Evolutionary conservation across 2,888 invertebrate genomes (phyloP).

Genomic region (Cyrtodaria siliqua): DNA sequence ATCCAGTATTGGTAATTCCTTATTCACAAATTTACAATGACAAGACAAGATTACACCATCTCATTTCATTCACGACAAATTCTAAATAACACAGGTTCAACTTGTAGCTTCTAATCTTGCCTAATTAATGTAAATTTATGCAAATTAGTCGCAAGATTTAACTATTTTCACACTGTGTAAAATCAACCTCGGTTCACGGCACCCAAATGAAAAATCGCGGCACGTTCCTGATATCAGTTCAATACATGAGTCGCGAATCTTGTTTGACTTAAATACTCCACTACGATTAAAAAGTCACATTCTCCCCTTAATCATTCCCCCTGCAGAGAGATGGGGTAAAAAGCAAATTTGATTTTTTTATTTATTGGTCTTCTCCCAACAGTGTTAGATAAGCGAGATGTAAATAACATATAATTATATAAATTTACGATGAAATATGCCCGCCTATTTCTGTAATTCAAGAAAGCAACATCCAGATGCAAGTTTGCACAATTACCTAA

Average conservation of each 20-base stretch:
- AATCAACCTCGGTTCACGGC: not conserved
- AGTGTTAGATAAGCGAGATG: constrained; percentile 2
- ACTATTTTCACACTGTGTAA: constrained; percentile 49
- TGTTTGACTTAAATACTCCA: constrained; percentile 52
- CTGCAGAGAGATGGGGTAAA: constrained; percentile 27
- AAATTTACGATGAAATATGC: not conserved
- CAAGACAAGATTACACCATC: too few relatives aligned
- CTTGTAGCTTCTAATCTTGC: constrained; percentile 23
- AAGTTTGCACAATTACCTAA: too few relatives aligned
- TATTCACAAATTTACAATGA: too few relatives aligned
- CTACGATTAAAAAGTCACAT: constrained; percentile 29
- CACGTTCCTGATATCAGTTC: constrained; percentile 5
- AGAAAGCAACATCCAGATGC: too few relatives aligned
- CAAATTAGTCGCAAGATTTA: constrained; percentile 49
- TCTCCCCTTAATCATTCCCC: constrained; percentile 30
- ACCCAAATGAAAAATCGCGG: not conserved
- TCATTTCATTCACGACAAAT: too few relatives aligned
- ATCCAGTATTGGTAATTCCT: too few relatives aligned
- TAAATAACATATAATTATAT: constrained; percentile 4
- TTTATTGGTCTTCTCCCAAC: constrained; percentile 25
- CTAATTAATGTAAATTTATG: constrained; percentile 45
- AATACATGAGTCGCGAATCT: constrained; percentile 19
- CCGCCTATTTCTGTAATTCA: too few relatives aligned
- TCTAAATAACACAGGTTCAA: too few relatives aligned
- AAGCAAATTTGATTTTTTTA: constrained; percentile 42